These are phyloP conservation scores for Hyphantria cunea DNA, from an alignment of 1,140 invertebrate species.

Conservation along the genomic window DNA sequence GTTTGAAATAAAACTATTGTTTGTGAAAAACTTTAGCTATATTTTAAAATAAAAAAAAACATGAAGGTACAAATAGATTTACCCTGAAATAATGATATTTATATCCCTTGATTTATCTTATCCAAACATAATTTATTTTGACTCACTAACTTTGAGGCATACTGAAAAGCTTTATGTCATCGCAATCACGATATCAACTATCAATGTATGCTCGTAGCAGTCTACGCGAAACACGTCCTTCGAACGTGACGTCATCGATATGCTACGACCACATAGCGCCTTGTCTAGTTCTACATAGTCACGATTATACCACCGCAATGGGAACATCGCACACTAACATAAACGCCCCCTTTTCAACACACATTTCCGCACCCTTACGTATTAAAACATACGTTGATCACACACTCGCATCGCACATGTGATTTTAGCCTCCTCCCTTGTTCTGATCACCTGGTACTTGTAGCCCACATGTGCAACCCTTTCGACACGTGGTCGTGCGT, in stretches of 20 bases:
- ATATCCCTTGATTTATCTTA: too few relatives aligned
- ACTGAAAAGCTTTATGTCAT: too few relatives aligned
- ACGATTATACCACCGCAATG: neutral
- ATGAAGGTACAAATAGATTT: too few relatives aligned
- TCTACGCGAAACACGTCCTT: slow-evolving; percentile 14
- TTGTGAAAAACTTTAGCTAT: too few relatives aligned
- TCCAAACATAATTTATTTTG: too few relatives aligned
- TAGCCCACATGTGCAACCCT: slow-evolving; percentile 80
- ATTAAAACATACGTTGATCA: slow-evolving; percentile 12
- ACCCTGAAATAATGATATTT: too few relatives aligned
- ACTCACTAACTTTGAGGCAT: too few relatives aligned
- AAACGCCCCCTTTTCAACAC: slow-evolving; percentile 26
- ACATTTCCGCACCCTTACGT: slow-evolving; percentile 14
- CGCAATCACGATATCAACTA: too few relatives aligned
- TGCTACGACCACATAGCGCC: neutral
- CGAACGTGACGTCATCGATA: slow-evolving; percentile 15
- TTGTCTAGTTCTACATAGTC: neutral
- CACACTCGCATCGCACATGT: slow-evolving; percentile 56
- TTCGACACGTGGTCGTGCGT: slow-evolving; percentile 55
- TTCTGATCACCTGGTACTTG: slow-evolving; percentile 65
- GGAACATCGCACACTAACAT: slow-evolving; percentile 25
- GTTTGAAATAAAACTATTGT: too few relatives aligned
- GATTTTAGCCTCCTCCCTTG: slow-evolving; percentile 41
- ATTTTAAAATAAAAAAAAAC: too few relatives aligned
- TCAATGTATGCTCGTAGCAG: slow-evolving; percentile 8